phyloP scores from a whole-genome alignment of 1,140 invertebrate species.

The Eumaeus atala region DNA sequence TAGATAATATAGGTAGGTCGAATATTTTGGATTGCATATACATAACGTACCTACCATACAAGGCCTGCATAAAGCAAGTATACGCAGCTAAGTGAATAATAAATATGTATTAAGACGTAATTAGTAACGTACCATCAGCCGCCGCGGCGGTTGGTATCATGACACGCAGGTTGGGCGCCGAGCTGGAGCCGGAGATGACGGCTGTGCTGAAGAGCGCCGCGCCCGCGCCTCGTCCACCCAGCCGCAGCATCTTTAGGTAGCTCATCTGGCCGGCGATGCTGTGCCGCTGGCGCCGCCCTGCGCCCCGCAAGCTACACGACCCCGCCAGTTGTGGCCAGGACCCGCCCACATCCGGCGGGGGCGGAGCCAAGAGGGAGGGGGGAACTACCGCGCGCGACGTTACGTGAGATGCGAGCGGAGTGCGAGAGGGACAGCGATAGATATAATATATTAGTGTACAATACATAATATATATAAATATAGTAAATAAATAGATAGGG shows the following conservation, averaged over 20 bases:
- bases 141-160: slow-evolving; percentile 84
- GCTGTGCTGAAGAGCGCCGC: slow-evolving; percentile 93
- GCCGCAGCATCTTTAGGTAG: slow-evolving; percentile 90
- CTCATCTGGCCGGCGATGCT: slow-evolving; percentile 94
- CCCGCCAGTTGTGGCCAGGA: slow-evolving; percentile 28
- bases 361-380: slow-evolving; percentile 17
- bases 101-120: neutral
- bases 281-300: slow-evolving; percentile 88
- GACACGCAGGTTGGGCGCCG: slow-evolving; percentile 91
- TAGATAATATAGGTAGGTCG: no score
- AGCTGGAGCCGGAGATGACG: slow-evolving; percentile 93
- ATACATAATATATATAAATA: neutral
- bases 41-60: no score
- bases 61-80: no score
- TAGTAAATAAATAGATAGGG: slow-evolving; percentile 5
- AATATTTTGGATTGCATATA: no score
- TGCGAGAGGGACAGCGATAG: slow-evolving; percentile 39
- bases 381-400: slow-evolving; percentile 20
- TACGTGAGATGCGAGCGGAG: slow-evolving; percentile 36
- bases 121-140: slow-evolving; percentile 80
- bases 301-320: slow-evolving; percentile 73
- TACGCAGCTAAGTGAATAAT: neutral
- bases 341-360: slow-evolving; percentile 26
- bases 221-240: slow-evolving; percentile 79
- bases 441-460: slow-evolving; percentile 44